Evolutionary conservation across 2,888 invertebrate species (phyloP).

Genomic region (Allolobophora icterica): DNA sequence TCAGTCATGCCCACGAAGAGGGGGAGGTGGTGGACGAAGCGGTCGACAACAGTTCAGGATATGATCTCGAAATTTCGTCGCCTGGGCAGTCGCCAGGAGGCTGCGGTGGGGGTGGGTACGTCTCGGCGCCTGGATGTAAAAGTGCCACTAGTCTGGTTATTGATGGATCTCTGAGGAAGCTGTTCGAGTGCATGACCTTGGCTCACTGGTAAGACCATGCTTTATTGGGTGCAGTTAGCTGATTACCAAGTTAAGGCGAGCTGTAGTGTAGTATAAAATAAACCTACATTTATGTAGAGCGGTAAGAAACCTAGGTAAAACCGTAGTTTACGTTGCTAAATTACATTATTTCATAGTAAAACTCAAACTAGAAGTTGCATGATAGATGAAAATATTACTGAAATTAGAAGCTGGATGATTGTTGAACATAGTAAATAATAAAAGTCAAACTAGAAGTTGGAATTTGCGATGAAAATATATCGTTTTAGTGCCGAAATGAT

Average conservation of each 20-base stretch:
- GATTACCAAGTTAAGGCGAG: not conserved
- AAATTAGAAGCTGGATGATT: no score
- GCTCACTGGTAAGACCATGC: slow-evolving; percentile 76
- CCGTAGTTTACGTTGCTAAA: no score
- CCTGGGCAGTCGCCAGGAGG: slow-evolving; percentile 12
- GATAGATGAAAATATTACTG: no score
- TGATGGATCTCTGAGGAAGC: slow-evolving; percentile 82
- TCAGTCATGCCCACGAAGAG: slow-evolving; percentile 93
- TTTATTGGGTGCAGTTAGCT: not conserved
- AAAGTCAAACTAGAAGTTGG: no score
- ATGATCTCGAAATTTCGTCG: not conserved
- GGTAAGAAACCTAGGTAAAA: no score
- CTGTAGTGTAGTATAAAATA: not conserved
- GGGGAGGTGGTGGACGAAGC: not conserved
- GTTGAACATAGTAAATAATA: no score
- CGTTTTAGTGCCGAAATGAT: no score
- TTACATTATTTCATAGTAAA: no score
- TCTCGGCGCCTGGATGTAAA: not conserved
- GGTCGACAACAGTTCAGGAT: slow-evolving; percentile 20
- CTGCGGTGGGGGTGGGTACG: not conserved
- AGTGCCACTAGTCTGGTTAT: slow-evolving; percentile 47
- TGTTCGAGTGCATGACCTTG: slow-evolving; percentile 96
- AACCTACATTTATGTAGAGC: not conserved
- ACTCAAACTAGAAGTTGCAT: no score
- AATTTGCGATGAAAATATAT: no score